Conservation (phyloP, 2,113 vertebrate genomes). For the Erinaceus europaeus region DNA sequence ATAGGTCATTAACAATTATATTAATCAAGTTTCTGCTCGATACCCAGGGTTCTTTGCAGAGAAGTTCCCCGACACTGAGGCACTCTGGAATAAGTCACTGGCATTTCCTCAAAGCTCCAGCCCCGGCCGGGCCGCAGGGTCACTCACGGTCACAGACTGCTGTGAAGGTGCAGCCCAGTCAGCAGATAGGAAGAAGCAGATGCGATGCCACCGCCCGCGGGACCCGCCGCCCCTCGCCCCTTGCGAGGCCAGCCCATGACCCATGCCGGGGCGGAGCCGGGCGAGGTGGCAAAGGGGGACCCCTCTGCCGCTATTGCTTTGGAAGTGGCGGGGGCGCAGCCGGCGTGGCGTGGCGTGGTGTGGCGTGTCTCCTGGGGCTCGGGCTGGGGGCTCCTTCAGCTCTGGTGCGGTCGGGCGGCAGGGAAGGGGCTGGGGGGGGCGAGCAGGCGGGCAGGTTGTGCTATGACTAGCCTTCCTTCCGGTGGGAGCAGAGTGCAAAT, state of each 20-base stretch:
- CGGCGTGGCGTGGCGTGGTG: too few relatives aligned
- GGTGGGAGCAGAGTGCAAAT: slow-evolving; percentile 79
- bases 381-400: slow-evolving; percentile 36
- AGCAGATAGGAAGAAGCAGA: slow-evolving; percentile 66
- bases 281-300: slow-evolving; percentile 47
- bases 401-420: slow-evolving; percentile 20
- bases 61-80: slow-evolving; percentile 74
- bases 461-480: too few relatives aligned
- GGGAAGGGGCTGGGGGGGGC: not conserved
- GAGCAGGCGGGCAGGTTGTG: slow-evolving; percentile 72
- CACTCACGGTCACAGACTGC: slow-evolving; percentile 48
- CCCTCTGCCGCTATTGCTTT: slow-evolving; percentile 81
- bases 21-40: slow-evolving; percentile 74
- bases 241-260: slow-evolving; percentile 9
- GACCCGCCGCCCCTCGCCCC: slow-evolving; percentile 11
- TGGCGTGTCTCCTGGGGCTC: too few relatives aligned
- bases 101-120: slow-evolving; percentile 59
- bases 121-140: slow-evolving; percentile 58
- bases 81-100: slow-evolving; percentile 78
- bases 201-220: slow-evolving; percentile 12
- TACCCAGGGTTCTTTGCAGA: slow-evolving; percentile 73
- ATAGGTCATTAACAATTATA: slow-evolving; percentile 63
- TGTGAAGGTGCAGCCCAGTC: slow-evolving; percentile 56
- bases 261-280: slow-evolving; percentile 61
- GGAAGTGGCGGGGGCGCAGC: slow-evolving; percentile 72